Conservation (phyloP, 2,797 vertebrate genomes). For the Salmo trutta region DNA sequence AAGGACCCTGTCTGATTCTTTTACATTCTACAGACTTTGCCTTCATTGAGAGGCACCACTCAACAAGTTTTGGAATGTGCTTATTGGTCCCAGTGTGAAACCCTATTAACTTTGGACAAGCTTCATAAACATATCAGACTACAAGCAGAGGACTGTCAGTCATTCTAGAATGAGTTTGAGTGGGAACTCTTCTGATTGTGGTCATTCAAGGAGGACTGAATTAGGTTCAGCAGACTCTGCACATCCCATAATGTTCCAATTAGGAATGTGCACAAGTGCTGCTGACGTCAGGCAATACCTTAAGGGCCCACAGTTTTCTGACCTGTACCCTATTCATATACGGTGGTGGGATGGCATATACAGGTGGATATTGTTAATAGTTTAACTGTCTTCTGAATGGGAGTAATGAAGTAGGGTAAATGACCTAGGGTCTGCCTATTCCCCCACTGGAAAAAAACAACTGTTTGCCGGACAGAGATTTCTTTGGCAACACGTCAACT, state of each 20-base stretch:
- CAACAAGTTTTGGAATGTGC: background rate
- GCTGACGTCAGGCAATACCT: background rate
- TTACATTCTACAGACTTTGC: background rate
- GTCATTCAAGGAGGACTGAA: background rate
- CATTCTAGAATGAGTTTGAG: background rate
- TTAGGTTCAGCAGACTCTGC: background rate
- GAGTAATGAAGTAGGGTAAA: too few relatives aligned
- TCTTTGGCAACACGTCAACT: constrained; percentile 26
- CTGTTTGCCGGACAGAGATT: constrained; percentile 30
- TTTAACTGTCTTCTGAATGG: background rate
- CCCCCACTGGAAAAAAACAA: background rate
- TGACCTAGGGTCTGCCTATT: background rate
- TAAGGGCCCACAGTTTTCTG: background rate
- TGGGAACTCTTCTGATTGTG: background rate
- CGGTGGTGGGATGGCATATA: background rate
- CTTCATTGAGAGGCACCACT: background rate
- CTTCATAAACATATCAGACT: background rate
- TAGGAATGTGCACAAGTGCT: background rate
- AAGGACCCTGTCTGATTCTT: background rate
- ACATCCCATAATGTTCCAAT: background rate
- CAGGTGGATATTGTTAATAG: background rate
- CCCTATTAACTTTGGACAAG: background rate
- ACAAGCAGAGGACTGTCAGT: background rate
- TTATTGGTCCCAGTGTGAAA: background rate
- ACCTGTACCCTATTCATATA: background rate